A percentile compares a stretch with the other conserved stretches of the same genome.
Conservation (phyloP, 2,888 invertebrate genomes). For the Cheilosia urbana region DNA sequence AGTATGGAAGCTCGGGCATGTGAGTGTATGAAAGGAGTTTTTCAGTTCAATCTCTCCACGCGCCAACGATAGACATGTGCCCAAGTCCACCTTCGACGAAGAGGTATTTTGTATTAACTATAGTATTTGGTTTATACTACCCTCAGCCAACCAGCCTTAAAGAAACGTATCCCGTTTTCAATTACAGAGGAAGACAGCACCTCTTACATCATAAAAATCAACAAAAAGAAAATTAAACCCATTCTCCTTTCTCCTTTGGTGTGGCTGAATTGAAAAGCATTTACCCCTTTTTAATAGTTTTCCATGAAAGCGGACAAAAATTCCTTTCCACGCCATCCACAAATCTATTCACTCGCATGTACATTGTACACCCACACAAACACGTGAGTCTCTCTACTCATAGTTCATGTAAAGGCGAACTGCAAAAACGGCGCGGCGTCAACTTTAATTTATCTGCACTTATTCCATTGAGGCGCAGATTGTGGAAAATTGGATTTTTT, state of each 20-base stretch:
- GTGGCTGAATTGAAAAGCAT: constrained; percentile 11
- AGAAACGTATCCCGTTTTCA: too few species aligned
- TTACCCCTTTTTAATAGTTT: constrained; percentile 22
- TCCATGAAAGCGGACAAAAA: constrained; percentile 18
- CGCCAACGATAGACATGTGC: too few species aligned
- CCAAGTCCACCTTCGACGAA: too few species aligned
- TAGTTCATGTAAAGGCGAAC: constrained; percentile 12
- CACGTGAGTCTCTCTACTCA: neutral
- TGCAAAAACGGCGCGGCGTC: constrained; percentile 49
- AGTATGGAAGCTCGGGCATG: too few species aligned
- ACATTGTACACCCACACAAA: neutral
- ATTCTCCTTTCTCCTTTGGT: neutral
- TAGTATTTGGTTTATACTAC: too few species aligned
- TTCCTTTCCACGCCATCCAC: constrained; percentile 24
- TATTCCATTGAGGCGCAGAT: constrained; percentile 63
- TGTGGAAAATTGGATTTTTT: constrained; percentile 74
- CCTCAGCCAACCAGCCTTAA: too few species aligned
- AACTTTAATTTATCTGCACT: constrained; percentile 64
- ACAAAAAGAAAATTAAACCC: neutral
- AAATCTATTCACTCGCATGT: constrained; percentile 32
- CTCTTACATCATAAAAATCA: too few species aligned
- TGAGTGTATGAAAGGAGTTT: too few species aligned
- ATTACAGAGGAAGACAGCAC: too few species aligned
- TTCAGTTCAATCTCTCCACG: too few species aligned
- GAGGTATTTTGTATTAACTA: too few species aligned